Percentiles rank a stretch among this genome's conserved stretches.
Conservation (phyloP, 2,888 invertebrate species). For the Eulithis testata region DNA sequence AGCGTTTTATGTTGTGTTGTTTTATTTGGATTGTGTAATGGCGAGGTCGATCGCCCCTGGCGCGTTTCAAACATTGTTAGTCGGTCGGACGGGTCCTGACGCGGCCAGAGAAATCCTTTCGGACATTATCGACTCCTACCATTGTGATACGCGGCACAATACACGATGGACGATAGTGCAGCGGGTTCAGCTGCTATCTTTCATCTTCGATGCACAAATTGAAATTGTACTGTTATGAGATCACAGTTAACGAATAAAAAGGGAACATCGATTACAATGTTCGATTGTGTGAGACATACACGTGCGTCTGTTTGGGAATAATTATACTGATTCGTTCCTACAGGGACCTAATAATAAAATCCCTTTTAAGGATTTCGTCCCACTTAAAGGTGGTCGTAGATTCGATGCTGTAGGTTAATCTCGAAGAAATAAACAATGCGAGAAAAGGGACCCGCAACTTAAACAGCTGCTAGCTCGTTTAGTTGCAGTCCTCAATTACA, state of each 20-base stretch:
- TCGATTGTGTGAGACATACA: slow-evolving; percentile 19
- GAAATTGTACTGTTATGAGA: slow-evolving; percentile 46
- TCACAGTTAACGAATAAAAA: slow-evolving; percentile 33
- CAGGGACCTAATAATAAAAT: no score
- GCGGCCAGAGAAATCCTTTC: slow-evolving; percentile 50
- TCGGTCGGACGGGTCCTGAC: slow-evolving; percentile 53
- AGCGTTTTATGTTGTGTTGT: slow-evolving; percentile 46
- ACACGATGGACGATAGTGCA: slow-evolving; percentile 51
- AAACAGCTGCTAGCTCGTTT: no score
- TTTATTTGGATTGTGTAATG: slow-evolving; percentile 64
- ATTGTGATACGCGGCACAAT: slow-evolving; percentile 52
- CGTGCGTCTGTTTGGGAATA: neutral
- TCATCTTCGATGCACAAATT: slow-evolving; percentile 49
- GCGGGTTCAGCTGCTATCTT: slow-evolving; percentile 45
- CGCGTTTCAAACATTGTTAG: slow-evolving; percentile 62
- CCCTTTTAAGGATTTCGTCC: no score
- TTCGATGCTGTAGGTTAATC: no score
- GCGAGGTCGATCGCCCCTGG: slow-evolving; percentile 65
- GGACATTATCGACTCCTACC: slow-evolving; percentile 56
- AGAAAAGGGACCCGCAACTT: no score
- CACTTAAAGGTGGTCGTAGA: no score
- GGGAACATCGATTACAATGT: slow-evolving; percentile 18
- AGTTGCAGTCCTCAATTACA: no score
- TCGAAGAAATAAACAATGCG: no score
- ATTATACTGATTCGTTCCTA: neutral